Evolutionary conservation across 37 sponge, comb jelly and placozoan species (phyloP), one percentile per base, ranked within the genome.

Genomic region (Chondrilla cf. caribensis): DNA sequence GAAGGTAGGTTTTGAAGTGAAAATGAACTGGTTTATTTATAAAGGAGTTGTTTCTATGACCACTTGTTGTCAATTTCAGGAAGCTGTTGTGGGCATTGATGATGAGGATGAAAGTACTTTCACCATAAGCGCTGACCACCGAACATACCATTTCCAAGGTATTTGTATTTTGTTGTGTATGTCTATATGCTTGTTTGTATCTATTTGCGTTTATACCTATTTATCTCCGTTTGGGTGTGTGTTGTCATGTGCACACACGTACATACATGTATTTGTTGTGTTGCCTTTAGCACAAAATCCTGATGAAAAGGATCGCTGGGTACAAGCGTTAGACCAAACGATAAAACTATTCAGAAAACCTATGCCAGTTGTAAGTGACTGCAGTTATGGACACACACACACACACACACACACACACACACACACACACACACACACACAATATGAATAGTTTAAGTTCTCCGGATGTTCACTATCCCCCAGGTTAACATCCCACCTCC

Each of bases 61-160:
- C 76, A n/a, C n/a, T n/a, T n/a, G n/a, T n/a, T n/a, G n/a, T n/a
- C n/a, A n/a, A n/a, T 17, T 39, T 21, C 66, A 86, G 87, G 28
- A 79, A 24, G 97, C 97, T 44, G 83, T 96, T 44, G 58, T 96
- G 35, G 96, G 96, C 8, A 95, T 95, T 29, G 94, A 95, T 41
- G 99, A 98, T 66, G 88, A 93, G 70, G 99, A 98, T 38, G 94
- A 96, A 51, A 93, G 90, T 72, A 94, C 99, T 5, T 98, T 98
- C 75, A 96, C 99, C 0, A 89, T 98, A 26, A 85, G 90, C 58
- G 75, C 85, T 0, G 93, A 94, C 29, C 84, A 82, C 64, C 82
- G 87, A 43, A 89, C 89, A 15, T 98, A 77, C 84, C 96, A 98
- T 76, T 95, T 98, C 58, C 92, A 96, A 84, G 89, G 93, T 89